Base-by-base conservation (phyloP, 1,140 invertebrate species). In the Hypothenemus hampei region DNA sequence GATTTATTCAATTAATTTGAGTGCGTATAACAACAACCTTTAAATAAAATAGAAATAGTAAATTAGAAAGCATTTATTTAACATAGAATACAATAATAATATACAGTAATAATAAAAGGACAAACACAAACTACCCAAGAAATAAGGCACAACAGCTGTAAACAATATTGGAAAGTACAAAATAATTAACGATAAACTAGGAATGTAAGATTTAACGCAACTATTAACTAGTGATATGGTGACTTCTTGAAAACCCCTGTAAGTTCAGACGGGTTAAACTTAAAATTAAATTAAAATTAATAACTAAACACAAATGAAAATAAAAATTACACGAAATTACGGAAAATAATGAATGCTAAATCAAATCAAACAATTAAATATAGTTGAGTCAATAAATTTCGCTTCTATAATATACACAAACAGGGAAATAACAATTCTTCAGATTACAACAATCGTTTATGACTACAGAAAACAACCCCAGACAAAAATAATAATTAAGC, bases 201-300 rank as follows among this genome's bases (percentile, higher is more conserved):
- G 15, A 15, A 33, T 31, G 44, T 18, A 35, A 23, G 16, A 37
- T 8, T 15, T 37, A 39, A 52, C 19, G 49, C 5, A 6, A 56
- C 26, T 60, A 51, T 54, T 49, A 33, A 56, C 55, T 56, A 58
- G 36, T 68, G 66, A 68, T 68, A 68, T 68, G 66, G 65, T 68
- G 57, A 66, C 66, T 68, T 68, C 66, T 68, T 68, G 66, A 63
- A 50, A 39, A 57, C 64, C 56, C 59, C 23, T 18, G 41, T 13
- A 21, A 43, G 5, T 24, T 48, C 7, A 22, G 23, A 23, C 50
- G 39, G 50, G 13, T 36, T 1, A 31, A 53, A 45, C 50, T 53
- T 44, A 53, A 53, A 45, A 23, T 26, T 36, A 22, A 41, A 31
- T 26, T 16, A 26, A 26, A n/a, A 39, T 37, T 18, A 29, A 16